phyloP scores from a whole-genome alignment of 1,140 invertebrate genomes.

The Phymorhynchus buccinoides region DNA sequence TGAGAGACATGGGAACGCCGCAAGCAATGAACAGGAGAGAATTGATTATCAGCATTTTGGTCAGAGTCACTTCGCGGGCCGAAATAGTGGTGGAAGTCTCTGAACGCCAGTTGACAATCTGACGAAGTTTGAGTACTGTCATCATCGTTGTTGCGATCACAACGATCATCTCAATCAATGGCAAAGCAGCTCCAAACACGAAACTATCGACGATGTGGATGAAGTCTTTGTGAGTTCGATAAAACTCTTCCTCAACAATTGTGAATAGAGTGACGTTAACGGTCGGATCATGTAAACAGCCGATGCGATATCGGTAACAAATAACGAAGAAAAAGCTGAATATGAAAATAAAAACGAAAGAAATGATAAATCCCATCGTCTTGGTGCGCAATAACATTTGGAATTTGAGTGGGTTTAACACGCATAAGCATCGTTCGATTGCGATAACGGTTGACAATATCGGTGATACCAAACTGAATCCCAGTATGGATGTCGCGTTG shows the following conservation, averaged over 20 bases:
- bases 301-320: not conserved
- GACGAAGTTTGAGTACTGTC: not conserved
- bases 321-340: not conserved
- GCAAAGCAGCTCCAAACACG: not conserved
- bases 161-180: not conserved
- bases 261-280: no score
- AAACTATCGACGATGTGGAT: not conserved
- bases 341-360: not conserved
- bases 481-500: not conserved
- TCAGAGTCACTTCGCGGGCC: not conserved
- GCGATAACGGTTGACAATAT: not conserved
- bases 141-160: not conserved
- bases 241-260: not conserved
- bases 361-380: not conserved
- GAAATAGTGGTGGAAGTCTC: not conserved
- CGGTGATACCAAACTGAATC: not conserved
- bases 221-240: not conserved
- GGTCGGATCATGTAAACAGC: not conserved
- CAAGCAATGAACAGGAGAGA: slow-evolving; percentile 7
- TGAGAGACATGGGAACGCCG: not conserved
- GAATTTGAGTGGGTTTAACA: not conserved
- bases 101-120: not conserved
- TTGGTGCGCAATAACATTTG: not conserved
- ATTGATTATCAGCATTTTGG: not conserved
- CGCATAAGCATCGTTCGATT: not conserved